Conservation (phyloP, 2,797 vertebrate species). For the Garrulus glandarius region DNA sequence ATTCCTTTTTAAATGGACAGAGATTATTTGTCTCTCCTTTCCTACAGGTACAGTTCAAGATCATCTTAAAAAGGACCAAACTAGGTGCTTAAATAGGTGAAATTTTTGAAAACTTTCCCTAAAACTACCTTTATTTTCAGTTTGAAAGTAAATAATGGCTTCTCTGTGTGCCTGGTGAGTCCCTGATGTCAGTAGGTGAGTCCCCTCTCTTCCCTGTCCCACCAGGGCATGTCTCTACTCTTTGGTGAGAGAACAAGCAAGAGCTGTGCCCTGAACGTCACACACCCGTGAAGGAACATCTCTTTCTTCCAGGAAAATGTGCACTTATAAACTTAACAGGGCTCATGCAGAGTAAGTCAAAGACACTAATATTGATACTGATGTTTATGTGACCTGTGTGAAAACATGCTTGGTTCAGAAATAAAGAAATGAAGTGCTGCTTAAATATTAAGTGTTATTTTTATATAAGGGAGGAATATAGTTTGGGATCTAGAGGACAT, state of each 20-base stretch:
- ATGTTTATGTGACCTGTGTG: not conserved
- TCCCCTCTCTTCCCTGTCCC: not conserved
- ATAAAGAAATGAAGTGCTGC: not conserved
- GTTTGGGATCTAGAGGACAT: not conserved
- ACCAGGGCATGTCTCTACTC: not conserved
- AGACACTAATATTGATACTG: not conserved
- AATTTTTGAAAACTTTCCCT: not conserved
- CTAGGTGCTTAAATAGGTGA: not conserved
- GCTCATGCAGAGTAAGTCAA: not conserved
- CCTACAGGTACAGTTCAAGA: not conserved
- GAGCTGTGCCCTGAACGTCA: not conserved
- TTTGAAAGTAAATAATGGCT: not conserved
- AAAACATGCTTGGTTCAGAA: not conserved
- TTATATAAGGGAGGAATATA: not conserved
- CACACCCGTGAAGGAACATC: accelerated
- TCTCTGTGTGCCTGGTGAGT: not conserved
- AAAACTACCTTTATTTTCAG: not conserved
- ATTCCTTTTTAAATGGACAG: not conserved
- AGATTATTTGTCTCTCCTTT: not conserved
- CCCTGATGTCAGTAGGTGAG: not conserved
- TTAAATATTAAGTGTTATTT: not conserved
- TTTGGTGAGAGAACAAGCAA: accelerated
- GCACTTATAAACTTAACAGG: not conserved
- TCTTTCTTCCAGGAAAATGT: not conserved
- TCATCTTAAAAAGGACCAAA: not conserved